Evolutionary conservation across 2,888 invertebrate genomes (phyloP).

Genomic region (Drosophila sordidula): DNA sequence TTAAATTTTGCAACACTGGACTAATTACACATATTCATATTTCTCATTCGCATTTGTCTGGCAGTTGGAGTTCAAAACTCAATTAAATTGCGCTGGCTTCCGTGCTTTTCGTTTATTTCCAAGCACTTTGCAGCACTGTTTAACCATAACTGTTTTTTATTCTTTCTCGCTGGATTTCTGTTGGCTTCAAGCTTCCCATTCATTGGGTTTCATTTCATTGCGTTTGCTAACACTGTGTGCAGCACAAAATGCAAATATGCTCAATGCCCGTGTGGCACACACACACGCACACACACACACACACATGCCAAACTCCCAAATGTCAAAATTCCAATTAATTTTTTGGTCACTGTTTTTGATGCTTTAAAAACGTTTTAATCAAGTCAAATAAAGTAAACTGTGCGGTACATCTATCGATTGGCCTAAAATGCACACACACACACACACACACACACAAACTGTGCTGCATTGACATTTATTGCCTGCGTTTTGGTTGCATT

Average conservation of each 20-base stretch:
- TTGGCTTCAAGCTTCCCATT: not conserved
- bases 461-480: constrained; percentile 49
- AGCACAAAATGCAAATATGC: constrained; percentile 64
- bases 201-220: constrained; percentile 13
- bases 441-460: constrained; percentile 11
- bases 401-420: constrained; percentile 51
- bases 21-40: too few relatives aligned
- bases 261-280: constrained; percentile 31
- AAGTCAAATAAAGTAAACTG: constrained; percentile 75
- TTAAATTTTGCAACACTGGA: too few relatives aligned
- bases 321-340: constrained; percentile 76
- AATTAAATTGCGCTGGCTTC: not conserved
- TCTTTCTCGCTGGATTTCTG: not conserved
- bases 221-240: constrained; percentile 38
- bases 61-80: too few relatives aligned
- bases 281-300: constrained; percentile 1
- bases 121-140: constrained; percentile 16
- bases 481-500: constrained; percentile 66
- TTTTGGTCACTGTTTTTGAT: constrained; percentile 70
- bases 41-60: too few relatives aligned
- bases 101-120: not conserved
- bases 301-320: constrained; percentile 56
- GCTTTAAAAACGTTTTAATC: constrained; percentile 77
- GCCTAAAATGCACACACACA: constrained; percentile 25
- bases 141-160: not conserved